A percentile compares a stretch with the other conserved stretches of the same genome.
Conservation (phyloP, 2,797 vertebrate species). For the Hippopotamyrus pictus region DNA sequence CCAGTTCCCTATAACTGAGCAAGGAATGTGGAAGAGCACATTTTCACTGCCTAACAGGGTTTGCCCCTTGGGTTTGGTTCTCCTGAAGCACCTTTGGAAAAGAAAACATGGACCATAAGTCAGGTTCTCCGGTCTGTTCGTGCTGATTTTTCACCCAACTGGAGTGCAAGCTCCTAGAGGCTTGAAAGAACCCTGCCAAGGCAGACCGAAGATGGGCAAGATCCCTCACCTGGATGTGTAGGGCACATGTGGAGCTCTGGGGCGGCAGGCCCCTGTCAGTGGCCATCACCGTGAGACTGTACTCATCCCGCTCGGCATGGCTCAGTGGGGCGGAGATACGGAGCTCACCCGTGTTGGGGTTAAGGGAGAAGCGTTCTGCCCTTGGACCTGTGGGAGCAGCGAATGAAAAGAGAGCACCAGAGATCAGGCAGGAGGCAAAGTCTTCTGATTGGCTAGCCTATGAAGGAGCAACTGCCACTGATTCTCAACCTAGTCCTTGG, state of each 20-base stretch:
- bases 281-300: conserved; percentile 71
- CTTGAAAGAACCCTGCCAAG: neutral
- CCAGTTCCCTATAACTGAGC: neutral
- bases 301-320: conserved; percentile 71
- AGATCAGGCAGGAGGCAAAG: neutral
- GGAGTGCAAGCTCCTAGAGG: conserved; percentile 36
- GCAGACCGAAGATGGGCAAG: neutral
- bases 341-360: conserved; percentile 74
- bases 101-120: conserved; percentile 50
- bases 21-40: neutral
- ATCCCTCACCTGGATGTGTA: conserved; percentile 73
- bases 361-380: conserved; percentile 82
- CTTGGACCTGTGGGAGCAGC: conserved; percentile 60
- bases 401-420: conserved; percentile 50
- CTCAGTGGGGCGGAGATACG: conserved; percentile 68
- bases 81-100: conserved; percentile 45
- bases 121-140: conserved; percentile 31
- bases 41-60: conserved; percentile 32
- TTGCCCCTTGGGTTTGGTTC: conserved; percentile 48
- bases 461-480: neutral
- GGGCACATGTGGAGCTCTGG: conserved; percentile 66
- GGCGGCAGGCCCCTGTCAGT: conserved; percentile 70
- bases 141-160: conserved; percentile 32
- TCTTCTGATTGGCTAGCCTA: neutral
- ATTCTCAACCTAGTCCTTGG: neutral